These are phyloP conservation scores for Coecobrya sp. DNA, from an alignment of 2,888 invertebrate genomes.

Conservation along the genomic window DNA sequence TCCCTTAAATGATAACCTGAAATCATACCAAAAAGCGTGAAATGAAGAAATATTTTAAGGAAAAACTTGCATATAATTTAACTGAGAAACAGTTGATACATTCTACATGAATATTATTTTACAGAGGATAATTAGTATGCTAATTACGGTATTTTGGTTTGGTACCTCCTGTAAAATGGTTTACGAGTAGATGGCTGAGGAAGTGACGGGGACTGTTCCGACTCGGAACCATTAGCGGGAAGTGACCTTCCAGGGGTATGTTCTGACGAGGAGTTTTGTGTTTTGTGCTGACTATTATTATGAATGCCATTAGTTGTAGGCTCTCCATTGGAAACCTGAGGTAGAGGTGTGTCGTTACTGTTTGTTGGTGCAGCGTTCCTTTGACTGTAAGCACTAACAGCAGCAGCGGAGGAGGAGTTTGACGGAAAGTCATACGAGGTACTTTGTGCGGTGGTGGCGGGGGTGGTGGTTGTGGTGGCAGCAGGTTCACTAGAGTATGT, in stretches of 20 bases:
- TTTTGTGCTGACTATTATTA: constrained; percentile 64
- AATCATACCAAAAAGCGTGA: constrained; percentile 19
- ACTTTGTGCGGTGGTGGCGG: constrained; percentile 60
- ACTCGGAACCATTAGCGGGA: constrained; percentile 5
- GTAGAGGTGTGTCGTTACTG: not conserved
- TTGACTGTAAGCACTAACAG: constrained; percentile 70
- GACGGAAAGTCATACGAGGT: constrained; percentile 73
- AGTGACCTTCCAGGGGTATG: constrained; percentile 73
- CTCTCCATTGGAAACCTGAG: constrained; percentile 76
- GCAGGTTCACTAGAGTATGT: constrained; percentile 35
- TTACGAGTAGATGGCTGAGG: constrained; percentile 79
- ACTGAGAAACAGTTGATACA: too few species aligned
- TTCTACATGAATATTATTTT: too few species aligned
- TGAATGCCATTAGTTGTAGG: constrained; percentile 49
- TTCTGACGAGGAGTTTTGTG: constrained; percentile 73
- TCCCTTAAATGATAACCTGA: constrained; percentile 93
- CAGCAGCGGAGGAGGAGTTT: constrained; percentile 58
- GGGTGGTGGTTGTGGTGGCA: not conserved
- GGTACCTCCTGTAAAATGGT: constrained; percentile 86
- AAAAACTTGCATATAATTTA: too few species aligned
- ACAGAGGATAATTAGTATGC: not conserved
- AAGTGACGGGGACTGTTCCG: constrained; percentile 19
- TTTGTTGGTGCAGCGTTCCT: constrained; percentile 43
- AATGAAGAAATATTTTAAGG: too few species aligned
- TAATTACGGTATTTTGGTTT: constrained; percentile 34